Evolutionary conservation across 2,797 vertebrate genomes (phyloP).

Genomic region (Callimico goeldii): DNA sequence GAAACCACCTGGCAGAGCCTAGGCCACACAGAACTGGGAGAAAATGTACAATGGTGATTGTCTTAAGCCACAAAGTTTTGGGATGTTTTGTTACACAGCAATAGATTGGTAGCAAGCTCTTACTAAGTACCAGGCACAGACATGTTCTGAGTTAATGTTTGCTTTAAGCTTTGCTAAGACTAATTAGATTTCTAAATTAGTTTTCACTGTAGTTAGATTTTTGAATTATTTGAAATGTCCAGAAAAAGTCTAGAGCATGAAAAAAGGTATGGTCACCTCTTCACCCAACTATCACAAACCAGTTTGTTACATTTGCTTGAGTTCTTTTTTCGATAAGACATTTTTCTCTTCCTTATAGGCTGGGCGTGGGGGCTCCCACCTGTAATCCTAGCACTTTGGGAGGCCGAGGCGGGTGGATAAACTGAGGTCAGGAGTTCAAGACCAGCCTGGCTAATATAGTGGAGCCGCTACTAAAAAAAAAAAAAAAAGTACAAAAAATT

Average conservation of each 20-base stretch:
- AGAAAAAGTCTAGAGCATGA: neutral
- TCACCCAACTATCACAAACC: neutral
- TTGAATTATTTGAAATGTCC: neutral
- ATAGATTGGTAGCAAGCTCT: neutral
- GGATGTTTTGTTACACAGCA: neutral
- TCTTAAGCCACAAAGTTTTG: neutral
- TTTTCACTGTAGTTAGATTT: neutral
- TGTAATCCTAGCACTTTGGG: too few relatives aligned
- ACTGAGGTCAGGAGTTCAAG: too few relatives aligned
- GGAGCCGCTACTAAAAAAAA: too few relatives aligned
- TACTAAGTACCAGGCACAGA: neutral
- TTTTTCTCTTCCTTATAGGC: too few relatives aligned
- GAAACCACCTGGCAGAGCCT: neutral
- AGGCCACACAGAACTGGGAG: neutral
- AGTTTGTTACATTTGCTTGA: neutral
- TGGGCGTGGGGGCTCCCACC: too few relatives aligned
- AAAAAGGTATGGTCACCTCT: too few relatives aligned
- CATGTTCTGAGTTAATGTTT: neutral
- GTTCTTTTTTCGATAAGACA: too few relatives aligned
- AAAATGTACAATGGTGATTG: neutral
- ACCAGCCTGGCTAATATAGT: too few relatives aligned
- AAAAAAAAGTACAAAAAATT: too few relatives aligned
- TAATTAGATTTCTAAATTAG: neutral
- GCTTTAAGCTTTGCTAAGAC: neutral
- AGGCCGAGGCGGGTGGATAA: too few relatives aligned